Base-by-base conservation (phyloP, 2,888 invertebrate species). In the Lycophotia porphyrea region DNA sequence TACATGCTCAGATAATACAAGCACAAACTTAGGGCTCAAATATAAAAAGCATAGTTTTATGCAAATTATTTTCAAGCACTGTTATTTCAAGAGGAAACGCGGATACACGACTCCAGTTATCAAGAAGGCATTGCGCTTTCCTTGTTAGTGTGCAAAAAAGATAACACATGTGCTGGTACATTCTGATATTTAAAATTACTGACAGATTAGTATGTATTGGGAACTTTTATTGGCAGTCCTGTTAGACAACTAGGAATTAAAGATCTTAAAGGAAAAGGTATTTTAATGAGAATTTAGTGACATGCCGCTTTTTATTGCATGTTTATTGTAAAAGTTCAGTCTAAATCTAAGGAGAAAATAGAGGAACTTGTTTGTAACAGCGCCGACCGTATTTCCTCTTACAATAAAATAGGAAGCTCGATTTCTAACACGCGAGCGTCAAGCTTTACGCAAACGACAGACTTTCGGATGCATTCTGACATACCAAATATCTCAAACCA, bases 21-120 rank as follows among this genome's bases (percentile, higher is more conserved):
- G 21, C 27, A 49, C 36, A 13, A 64, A 71, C 70, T 64, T 81
- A 49, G 15, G 61, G 44, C 58, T 78, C 47, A 74, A 60, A 80
- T 34, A 74, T 68, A 52, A 61, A 72, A 42, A 75, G 44, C 60
- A 74, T 66, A 63, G 24, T n/a, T 49, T 47, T 76, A 76, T 80
- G 81, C 84, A 71, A 70, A 72, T 65, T 69, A 80, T 76, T 76
- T 47, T 71, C 55, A 73, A 74, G 74, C 77, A 65, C 55, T 74
- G 60, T 74, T 82, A 78, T 78, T 73, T 61, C n/a, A 80, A 74
- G 65, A 79, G 68, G 68, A 82, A 79, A 52, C 21, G 77, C 58
- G 52, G 58, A 36, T 42, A 24, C 36, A 24, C 27, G 55, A 44
- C n/a, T 0, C 31, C 0, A 3, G 4, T 74, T 39, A 39, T 39